Evolutionary conservation across 2,888 invertebrate species (phyloP), one percentile per base, ranked within the genome.

Genomic region (Adelphocoris suturalis): DNA sequence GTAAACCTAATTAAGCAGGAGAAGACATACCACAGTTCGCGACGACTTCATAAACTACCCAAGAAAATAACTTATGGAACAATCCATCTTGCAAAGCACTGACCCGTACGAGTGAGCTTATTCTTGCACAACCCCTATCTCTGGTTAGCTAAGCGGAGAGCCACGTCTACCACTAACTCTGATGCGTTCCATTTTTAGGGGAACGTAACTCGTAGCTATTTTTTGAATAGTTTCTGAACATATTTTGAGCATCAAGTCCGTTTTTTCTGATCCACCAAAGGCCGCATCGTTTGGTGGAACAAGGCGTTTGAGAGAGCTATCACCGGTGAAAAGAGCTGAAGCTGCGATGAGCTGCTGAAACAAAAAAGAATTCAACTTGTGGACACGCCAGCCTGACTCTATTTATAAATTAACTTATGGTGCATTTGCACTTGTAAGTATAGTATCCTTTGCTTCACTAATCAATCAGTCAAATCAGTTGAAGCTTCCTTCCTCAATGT

Each of bases 281-380:
- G 80, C 5, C 75, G 80, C 11, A 95, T 94, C 11, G 95, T 94
- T 92, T 95, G 95, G 88, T 96, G 95, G 93, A 97, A 97, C 93
- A 97, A 94, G 0, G 95, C 94, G 94, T 98, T 97, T 0, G 97
- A 97, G 91, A 97, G 95, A 90, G 96, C 96, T 91, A 97, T 97
- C 80, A 97, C 97, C 0, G 97, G 97, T 19, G 97, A 96, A 93
- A 98, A 98, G 47, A 98, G 93, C 91, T 96, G 96, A 16, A 97
- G 93, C 0, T 96, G 96, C 92, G 95, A 95, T 91, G 96, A 96
- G 88, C 97, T 97, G 93, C 68, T 94, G 94, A 89, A 82, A 57
- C 90, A 16, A 23, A n/a, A n/a, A 90, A 16, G 48, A n/a, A 75
- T 4, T 37, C 2, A 37, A 37, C 37, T 37, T 37, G 37, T 37